Percentiles rank a stretch among this genome's conserved stretches.
Evolutionary conservation across 2,888 invertebrate genomes (phyloP).

Genomic region (Patella ulyssiponensis): DNA sequence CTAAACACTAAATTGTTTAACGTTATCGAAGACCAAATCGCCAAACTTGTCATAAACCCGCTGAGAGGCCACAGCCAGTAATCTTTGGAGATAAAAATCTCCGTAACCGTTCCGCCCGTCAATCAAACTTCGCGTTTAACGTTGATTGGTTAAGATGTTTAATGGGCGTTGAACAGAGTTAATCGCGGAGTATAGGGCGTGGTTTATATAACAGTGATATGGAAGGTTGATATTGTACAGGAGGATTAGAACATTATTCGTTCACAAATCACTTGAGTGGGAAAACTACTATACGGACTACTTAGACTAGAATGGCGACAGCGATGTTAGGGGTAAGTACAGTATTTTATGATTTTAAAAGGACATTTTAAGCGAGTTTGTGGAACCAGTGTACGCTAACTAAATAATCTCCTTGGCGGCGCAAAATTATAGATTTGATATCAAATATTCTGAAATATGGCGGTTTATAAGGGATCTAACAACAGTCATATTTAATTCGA

Average conservation of each 20-base stretch:
- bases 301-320: not conserved
- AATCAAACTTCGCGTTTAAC: not conserved
- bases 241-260: no score
- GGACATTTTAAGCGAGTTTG: no score
- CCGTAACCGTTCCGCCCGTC: not conserved
- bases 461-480: no score
- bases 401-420: no score
- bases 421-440: no score
- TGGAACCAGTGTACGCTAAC: no score
- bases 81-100: not conserved
- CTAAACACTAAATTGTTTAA: not conserved
- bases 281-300: not conserved
- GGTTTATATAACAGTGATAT: not conserved
- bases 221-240: not conserved
- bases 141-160: not conserved
- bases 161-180: not conserved
- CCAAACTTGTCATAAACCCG: slow-evolving; percentile 3
- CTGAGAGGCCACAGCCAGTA: not conserved
- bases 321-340: slow-evolving; percentile 6
- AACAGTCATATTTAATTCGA: no score
- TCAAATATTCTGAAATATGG: no score
- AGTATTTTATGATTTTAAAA: no score
- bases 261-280: no score
- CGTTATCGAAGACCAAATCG: slow-evolving; percentile 3
- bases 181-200: not conserved